Percentiles rank a stretch among this genome's conserved stretches.
Conservation (phyloP, 2,888 invertebrate species). For the Drosophila borealis region DNA sequence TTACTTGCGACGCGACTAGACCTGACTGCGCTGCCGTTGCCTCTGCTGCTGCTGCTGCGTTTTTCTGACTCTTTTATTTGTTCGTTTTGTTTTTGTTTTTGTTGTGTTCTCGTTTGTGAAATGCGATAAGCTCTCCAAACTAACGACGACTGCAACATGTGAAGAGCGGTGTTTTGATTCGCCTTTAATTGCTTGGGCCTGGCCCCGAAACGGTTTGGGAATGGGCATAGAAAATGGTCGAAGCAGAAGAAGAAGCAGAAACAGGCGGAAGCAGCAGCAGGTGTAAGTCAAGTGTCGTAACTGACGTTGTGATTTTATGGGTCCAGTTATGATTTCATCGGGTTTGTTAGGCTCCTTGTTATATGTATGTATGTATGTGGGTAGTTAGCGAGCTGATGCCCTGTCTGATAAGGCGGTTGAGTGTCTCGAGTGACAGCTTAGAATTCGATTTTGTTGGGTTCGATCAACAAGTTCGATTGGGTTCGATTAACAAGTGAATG, state of each 20-base stretch:
- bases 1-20: conserved; percentile 36
- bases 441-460: conserved; percentile 8
- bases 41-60: conserved; percentile 14
- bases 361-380: too few relatives aligned
- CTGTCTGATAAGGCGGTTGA: conserved; percentile 13
- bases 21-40: conserved; percentile 18
- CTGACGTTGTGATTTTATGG: conserved; percentile 19
- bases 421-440: conserved; percentile 15
- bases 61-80: background rate
- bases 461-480: conserved; percentile 2
- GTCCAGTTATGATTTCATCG: conserved; percentile 23
- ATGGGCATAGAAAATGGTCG: conserved; percentile 12
- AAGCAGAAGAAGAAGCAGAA: conserved; percentile 13
- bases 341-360: conserved; percentile 2
- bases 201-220: conserved; percentile 15
- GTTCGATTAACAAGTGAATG: conserved; percentile 9
- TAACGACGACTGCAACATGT: conserved; percentile 46
- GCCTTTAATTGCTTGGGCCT: conserved; percentile 60
- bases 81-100: background rate
- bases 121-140: conserved; percentile 62
- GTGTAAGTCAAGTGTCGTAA: conserved; percentile 20
- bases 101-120: conserved; percentile 42
- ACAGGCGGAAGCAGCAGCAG: conserved; percentile 4
- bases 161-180: conserved; percentile 54
- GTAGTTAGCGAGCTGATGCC: background rate